Conservation (phyloP, 2,113 vertebrate species). For the Chaenogobius annularis region DNA sequence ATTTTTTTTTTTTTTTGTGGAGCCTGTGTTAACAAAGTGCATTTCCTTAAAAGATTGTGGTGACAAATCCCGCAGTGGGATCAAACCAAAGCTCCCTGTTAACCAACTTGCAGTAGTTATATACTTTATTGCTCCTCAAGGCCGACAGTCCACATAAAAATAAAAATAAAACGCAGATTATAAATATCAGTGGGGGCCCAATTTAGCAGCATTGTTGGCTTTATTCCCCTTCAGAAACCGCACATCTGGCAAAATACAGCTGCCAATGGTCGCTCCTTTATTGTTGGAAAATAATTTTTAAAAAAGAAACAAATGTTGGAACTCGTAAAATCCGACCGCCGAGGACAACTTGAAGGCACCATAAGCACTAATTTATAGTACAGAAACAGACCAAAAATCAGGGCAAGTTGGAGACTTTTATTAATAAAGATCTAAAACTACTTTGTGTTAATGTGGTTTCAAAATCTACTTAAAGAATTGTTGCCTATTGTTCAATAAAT, state of each 20-base stretch:
- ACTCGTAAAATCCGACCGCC: not conserved
- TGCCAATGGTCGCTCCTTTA: conserved; percentile 12
- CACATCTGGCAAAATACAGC: conserved; percentile 31
- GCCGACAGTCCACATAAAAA: conserved; percentile 26
- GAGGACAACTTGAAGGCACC: not conserved
- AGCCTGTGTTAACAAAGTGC: conserved; percentile 26
- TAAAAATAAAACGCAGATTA: conserved; percentile 38
- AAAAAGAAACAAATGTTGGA: too few relatives aligned
- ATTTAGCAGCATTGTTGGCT: conserved; percentile 46
- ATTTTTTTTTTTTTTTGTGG: conserved; percentile 47
- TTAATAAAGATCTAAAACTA: not conserved
- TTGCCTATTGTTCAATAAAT: not conserved
- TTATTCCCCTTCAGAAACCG: conserved; percentile 46
- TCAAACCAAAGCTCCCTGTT: conserved; percentile 27
- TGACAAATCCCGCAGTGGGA: conserved; percentile 21
- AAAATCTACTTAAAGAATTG: not conserved
- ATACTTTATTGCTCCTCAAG: conserved; percentile 26
- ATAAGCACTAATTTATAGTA: not conserved
- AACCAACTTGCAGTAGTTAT: conserved; percentile 30
- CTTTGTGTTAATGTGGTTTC: not conserved
- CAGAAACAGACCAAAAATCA: not conserved
- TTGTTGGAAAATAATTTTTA: not conserved
- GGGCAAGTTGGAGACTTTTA: not conserved
- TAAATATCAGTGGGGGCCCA: conserved; percentile 46
- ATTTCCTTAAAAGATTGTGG: conserved; percentile 19